phyloP scores from a whole-genome alignment of 2,888 invertebrate genomes.

The Plagiodera versicolora region DNA sequence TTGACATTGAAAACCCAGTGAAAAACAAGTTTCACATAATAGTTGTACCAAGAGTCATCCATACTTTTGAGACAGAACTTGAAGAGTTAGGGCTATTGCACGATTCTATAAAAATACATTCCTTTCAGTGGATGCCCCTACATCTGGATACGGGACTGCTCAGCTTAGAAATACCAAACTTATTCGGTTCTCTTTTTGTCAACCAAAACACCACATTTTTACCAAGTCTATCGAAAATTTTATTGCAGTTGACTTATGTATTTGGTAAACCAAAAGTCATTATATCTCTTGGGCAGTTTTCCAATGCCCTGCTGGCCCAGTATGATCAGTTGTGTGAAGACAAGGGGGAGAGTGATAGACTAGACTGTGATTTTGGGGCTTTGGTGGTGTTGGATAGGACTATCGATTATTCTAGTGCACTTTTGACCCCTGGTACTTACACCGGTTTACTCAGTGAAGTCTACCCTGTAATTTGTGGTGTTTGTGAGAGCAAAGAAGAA shows the following conservation, averaged over 20 bases:
- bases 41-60: conserved; percentile 64
- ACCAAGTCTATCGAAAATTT: conserved; percentile 74
- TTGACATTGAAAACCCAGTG: conserved; percentile 50
- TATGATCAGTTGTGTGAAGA: conserved; percentile 45
- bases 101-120: conserved; percentile 69
- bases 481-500: conserved; percentile 59
- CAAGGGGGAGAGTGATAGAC: conserved; percentile 53
- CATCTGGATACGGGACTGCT: conserved; percentile 82
- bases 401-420: conserved; percentile 81
- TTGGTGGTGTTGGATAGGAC: conserved; percentile 82
- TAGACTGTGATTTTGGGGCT: conserved; percentile 66
- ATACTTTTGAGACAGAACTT: conserved; percentile 67
- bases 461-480: conserved; percentile 80
- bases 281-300: conserved; percentile 68
- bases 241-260: conserved; percentile 80
- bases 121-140: conserved; percentile 84
- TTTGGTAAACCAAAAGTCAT: conserved; percentile 71
- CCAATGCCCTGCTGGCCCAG: conserved; percentile 61
- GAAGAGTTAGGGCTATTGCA: conserved; percentile 84
- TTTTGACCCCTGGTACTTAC: conserved; percentile 91
- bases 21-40: conserved; percentile 57
- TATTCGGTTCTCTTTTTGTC: conserved; percentile 76
- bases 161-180: conserved; percentile 80
- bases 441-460: conserved; percentile 88
- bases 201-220: conserved; percentile 75